phyloP scores from a whole-genome alignment of 2,888 invertebrate genomes.

The Xestia rhomboidea region DNA sequence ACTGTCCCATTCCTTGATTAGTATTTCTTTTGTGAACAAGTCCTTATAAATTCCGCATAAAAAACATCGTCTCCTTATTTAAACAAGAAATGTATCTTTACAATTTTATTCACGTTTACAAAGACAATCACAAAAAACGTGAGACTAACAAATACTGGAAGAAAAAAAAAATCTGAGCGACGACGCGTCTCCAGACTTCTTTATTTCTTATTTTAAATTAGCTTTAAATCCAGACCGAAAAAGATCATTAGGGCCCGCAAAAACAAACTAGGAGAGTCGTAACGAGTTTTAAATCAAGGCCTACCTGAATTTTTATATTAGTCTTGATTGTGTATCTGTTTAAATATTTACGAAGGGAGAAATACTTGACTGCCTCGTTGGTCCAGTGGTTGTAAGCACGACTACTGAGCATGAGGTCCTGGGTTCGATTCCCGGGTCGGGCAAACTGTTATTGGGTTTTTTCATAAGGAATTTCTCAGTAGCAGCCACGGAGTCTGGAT shows the following conservation, averaged over 20 bases:
- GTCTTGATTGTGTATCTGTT: constrained; percentile 13
- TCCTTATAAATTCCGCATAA: background rate
- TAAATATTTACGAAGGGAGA: background rate
- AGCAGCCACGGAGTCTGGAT: too few relatives aligned
- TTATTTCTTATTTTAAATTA: constrained; percentile 43
- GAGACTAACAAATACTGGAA: constrained; percentile 6
- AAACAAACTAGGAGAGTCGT: constrained; percentile 41
- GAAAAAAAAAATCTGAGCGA: constrained; percentile 25
- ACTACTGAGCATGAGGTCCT: too few relatives aligned
- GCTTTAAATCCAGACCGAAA: constrained; percentile 42
- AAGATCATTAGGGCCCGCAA: constrained; percentile 39
- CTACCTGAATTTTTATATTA: constrained; percentile 57
- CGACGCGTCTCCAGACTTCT: background rate
- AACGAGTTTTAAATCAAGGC: constrained; percentile 52
- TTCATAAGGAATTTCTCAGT: too few relatives aligned
- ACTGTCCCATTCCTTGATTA: background rate
- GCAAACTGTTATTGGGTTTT: too few relatives aligned
- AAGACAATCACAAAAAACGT: constrained; percentile 18
- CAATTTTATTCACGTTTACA: constrained; percentile 32
- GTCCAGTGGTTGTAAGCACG: too few relatives aligned
- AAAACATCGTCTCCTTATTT: background rate
- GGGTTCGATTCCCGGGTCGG: too few relatives aligned
- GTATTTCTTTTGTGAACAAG: background rate
- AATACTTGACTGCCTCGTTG: too few relatives aligned
- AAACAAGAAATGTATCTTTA: constrained; percentile 9